Percentiles rank a stretch among this genome's conserved stretches.
phyloP scores from a whole-genome alignment of 2,113 vertebrate genomes.

The Bubo blakistoni region DNA sequence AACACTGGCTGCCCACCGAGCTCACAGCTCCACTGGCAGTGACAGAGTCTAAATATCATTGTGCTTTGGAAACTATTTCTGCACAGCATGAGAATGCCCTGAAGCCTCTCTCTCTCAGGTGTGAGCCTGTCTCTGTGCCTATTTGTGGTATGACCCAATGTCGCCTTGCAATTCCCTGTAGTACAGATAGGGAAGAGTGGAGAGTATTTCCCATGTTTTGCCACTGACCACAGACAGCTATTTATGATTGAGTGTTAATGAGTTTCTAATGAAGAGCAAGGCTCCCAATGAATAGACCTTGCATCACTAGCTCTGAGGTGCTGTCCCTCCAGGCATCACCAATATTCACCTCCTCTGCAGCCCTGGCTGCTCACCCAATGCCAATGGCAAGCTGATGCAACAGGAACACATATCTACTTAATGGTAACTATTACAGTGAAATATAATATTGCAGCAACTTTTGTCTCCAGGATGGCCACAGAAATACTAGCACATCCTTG shows the following conservation, averaged over 20 bases:
- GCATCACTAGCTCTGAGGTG: not conserved
- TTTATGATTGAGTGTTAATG: not conserved
- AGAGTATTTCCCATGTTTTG: not conserved
- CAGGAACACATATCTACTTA: not conserved
- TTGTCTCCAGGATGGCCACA: not conserved
- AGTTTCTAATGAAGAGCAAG: not conserved
- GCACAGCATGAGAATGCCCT: not conserved
- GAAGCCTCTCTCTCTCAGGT: not conserved
- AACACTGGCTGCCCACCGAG: not conserved
- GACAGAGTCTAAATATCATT: not conserved
- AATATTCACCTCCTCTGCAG: not conserved
- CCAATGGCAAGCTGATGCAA: not conserved
- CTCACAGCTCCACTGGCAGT: not conserved
- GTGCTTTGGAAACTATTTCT: not conserved
- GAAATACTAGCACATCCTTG: not conserved
- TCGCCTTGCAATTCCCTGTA: not conserved
- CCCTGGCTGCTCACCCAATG: not conserved
- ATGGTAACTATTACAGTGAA: not conserved
- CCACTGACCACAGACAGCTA: not conserved
- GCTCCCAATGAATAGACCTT: not conserved
- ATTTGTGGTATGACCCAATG: not conserved
- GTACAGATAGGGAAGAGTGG: not conserved
- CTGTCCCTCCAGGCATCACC: not conserved
- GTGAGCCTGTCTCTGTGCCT: not conserved
- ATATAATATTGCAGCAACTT: not conserved